Evolutionary conservation across 2,888 invertebrate genomes (phyloP), one percentile per base, ranked within the genome.

Genomic region (Entomobrya multifasciata): DNA sequence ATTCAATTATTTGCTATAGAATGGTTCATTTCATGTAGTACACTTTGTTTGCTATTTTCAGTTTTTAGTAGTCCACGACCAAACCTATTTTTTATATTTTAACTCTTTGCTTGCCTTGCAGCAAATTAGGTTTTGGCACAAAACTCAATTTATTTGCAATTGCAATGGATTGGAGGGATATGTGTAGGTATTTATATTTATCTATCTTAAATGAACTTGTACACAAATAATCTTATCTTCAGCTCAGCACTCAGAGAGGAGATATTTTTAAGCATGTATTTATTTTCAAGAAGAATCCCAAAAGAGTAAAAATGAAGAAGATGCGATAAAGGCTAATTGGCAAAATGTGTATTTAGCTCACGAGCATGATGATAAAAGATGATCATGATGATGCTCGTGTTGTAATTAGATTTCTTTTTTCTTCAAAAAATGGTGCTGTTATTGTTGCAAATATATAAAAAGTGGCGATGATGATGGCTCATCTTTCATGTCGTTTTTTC

Each of bases 331-430:
- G 17, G 62, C 60, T 74, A 82, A 82, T 82, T 82, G 82, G 82
- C 57, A 67, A 60, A 60, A 82, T 49, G 17, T 82, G 49, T 82
- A 82, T 81, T 81, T 81, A 67, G 74, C 74, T 72, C 57, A 74
- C 72, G 25, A 78, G 55, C 74, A 55, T 17, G 15, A 17, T 62
- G 22, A 41, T 77, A 4, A 60, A 17, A n/a, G 27, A 27, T 13
- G 15, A 65, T 36, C 30, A n/a, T 36, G 62, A 30, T 44, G 47
- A 36, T 52, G 25, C 36, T 55, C 15, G n/a, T 49, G 15, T 74
- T 62, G 22, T 83, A 83, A 83, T 83, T 83, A 83, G 65, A 65
- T 76, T 76, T 76, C 76, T 76, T 83, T 83, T 83, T 83, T 65
- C 5, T 76, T 11, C 25, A 70, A 13, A 47, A 47, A 70, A 47